phyloP scores from a whole-genome alignment of 2,113 vertebrate species.

The Scomber scombrus region DNA sequence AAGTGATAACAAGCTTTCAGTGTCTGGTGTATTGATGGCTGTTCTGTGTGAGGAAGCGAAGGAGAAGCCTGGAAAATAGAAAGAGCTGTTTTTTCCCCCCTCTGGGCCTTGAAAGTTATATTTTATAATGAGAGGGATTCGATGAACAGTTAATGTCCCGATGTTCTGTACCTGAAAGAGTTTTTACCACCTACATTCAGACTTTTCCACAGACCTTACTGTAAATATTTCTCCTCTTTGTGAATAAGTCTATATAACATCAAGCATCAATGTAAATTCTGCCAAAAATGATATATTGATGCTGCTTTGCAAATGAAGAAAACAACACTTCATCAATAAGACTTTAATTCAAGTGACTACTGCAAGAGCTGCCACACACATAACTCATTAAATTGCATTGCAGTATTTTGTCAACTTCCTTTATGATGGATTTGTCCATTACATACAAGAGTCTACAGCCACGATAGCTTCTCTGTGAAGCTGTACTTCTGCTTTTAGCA shows the following conservation, averaged over 20 bases:
- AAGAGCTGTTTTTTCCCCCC: neutral
- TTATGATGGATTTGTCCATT: too few relatives aligned
- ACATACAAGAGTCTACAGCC: too few relatives aligned
- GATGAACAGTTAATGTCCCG: slow-evolving; percentile 14
- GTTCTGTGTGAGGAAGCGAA: slow-evolving; percentile 6
- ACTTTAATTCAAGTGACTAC: too few relatives aligned
- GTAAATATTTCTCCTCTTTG: neutral
- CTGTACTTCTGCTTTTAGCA: too few relatives aligned
- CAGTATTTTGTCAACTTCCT: neutral
- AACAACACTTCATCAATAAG: neutral
- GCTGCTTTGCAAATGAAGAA: neutral
- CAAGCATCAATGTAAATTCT: neutral
- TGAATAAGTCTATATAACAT: neutral
- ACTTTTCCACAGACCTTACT: neutral
- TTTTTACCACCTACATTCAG: neutral
- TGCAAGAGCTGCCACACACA: too few relatives aligned
- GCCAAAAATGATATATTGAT: neutral
- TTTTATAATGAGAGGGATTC: neutral
- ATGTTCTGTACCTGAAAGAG: neutral
- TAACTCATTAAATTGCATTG: neutral
- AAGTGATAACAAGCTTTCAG: slow-evolving; percentile 50
- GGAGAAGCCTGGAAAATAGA: neutral
- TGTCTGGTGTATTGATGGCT: slow-evolving; percentile 28
- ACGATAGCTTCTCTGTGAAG: too few relatives aligned
- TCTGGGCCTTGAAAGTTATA: neutral